Percentiles rank a stretch among this genome's conserved stretches.
Evolutionary conservation across 2,113 vertebrate species (phyloP).

Genomic region (Indicator indicator): DNA sequence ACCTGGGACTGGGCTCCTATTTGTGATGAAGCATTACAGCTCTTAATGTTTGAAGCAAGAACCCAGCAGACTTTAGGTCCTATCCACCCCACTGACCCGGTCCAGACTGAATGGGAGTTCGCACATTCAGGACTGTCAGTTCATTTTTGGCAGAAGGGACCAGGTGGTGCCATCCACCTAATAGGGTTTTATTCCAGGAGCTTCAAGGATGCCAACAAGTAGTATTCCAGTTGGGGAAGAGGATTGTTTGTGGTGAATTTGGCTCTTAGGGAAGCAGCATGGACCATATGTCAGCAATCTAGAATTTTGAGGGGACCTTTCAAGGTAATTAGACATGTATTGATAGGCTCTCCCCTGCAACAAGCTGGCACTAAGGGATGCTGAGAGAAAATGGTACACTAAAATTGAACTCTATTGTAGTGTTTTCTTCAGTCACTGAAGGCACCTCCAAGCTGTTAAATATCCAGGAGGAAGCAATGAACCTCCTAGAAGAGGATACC

Average conservation of each 20-base stretch:
- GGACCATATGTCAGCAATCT: neutral
- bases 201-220: neutral
- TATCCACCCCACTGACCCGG: neutral
- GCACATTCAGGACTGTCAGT: neutral
- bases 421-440: neutral
- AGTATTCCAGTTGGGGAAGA: neutral
- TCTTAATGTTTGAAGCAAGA: neutral
- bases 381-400: neutral
- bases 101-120: neutral
- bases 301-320: neutral
- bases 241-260: neutral
- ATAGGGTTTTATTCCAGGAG: neutral
- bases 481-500: too few species aligned
- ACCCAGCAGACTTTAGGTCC: neutral
- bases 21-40: neutral
- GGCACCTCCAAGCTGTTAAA: neutral
- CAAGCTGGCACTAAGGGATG: too few species aligned
- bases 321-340: neutral
- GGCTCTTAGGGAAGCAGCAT: neutral
- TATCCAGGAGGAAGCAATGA: neutral
- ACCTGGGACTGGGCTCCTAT: neutral
- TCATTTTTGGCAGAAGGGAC: neutral
- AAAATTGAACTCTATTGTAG: neutral
- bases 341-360: neutral
- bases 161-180: neutral